Evolutionary conservation across 2,888 invertebrate species (phyloP), one percentile per base, ranked within the genome.

Genomic region (Phaonia tiefii): DNA sequence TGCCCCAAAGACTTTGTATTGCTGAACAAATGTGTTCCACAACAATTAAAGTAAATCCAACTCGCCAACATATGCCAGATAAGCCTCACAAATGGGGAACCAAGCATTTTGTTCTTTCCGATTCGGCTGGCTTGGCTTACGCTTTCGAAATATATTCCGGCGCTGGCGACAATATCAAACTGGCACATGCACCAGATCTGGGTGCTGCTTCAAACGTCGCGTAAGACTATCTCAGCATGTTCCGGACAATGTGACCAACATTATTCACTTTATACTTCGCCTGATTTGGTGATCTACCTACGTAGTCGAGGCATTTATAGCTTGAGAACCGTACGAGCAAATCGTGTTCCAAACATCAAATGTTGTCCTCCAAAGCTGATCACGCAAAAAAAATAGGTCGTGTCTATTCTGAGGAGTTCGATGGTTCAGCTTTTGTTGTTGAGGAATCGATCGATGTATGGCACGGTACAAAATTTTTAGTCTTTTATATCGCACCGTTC

Each of bases 111-210:
- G 31, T 51, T 10, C 51, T 51, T 10, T 31, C 4, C 31, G 31
- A 31, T 31, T 31, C 31, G 31, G 31, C 8, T 31, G 31, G 31
- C 7, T 75, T 46, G 31, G 17, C 42, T 13, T 74, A 74, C 15
- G 17, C 56, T 3, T 72, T 77, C 37, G 60, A 78, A 63, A 69
- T 78, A 37, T 69, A 73, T 67, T 58, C 46, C 39, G 72, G 72
- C 10, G 60, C 66, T 60, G 78, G 49, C 31, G 8, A 31, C 8
- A 31, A 51, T n/a, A n/a, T n/a, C n/a, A n/a, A n/a, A n/a, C n/a
- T n/a, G 4, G 26, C 49, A 8, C 26, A 54, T 20, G 2, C 17
- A 26, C 54, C 76, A 8, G 63, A 70, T 63, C 70, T 76, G 26
- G 70, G 70, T 17, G 49, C 39, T 13, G 20, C 72, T n/a, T 39